Conservation (phyloP, 2,113 vertebrate species). For the rabbit (Oryctolagus cuniculus) region mOryCun1.1 NC_091439.1:26412501-26413000, state of each 20-base stretch:
- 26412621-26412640: not conserved
- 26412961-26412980: too few relatives aligned
- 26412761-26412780: not conserved
- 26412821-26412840: not conserved
- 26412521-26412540: not conserved
- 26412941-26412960: too few relatives aligned
- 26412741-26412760: not conserved
- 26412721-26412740: conserved; percentile 41
- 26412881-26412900: not conserved
- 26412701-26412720: not conserved
- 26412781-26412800: not conserved
- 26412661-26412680: not conserved
- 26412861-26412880: not conserved
- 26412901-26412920: too few relatives aligned
- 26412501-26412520: not conserved
- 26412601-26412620: not conserved
- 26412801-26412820: not conserved
- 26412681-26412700: not conserved
- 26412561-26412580: not conserved
- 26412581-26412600: not conserved
- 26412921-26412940: too few relatives aligned
- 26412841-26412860: not conserved
- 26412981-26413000: too few relatives aligned
- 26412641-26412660: not conserved
- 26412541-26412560: not conserved